Conservation (phyloP, 2,797 vertebrate species). For the Brachymystax lenok region DNA sequence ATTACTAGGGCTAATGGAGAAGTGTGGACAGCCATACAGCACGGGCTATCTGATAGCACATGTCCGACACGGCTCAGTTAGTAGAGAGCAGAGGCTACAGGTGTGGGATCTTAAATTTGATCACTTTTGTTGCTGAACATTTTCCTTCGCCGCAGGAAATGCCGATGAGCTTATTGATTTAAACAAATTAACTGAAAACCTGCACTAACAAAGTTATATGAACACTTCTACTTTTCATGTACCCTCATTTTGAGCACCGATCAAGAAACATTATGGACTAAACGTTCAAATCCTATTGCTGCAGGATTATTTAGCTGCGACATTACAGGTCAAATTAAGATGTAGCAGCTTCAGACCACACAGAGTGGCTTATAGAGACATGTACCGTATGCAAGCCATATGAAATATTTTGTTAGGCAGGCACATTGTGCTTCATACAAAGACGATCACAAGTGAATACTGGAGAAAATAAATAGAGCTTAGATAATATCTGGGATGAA, state of each 20-base stretch:
- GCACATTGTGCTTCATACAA: not conserved
- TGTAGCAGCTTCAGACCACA: not conserved
- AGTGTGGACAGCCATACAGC: not conserved
- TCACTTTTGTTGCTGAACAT: too few species aligned
- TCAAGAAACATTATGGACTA: too few species aligned
- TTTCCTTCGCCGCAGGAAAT: too few species aligned
- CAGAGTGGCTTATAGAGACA: not conserved
- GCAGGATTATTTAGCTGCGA: too few species aligned
- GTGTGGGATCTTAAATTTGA: not conserved
- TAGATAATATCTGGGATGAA: not conserved
- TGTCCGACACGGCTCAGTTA: not conserved
- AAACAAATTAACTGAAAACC: too few species aligned
- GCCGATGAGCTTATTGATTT: too few species aligned
- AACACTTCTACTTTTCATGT: too few species aligned
- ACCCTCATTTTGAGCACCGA: too few species aligned
- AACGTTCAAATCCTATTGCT: too few species aligned
- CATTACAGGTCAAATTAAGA: too few species aligned
- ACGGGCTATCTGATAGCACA: not conserved
- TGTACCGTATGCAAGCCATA: not conserved
- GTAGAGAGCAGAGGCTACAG: not conserved
- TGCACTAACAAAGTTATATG: too few species aligned
- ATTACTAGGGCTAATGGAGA: constrained; percentile 20
- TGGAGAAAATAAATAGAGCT: not conserved
- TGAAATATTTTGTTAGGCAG: not conserved
- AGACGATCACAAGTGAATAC: not conserved